These are phyloP conservation scores for Lasius fuliginosus DNA, from an alignment of 2,888 invertebrate species.

Conservation along the genomic window DNA sequence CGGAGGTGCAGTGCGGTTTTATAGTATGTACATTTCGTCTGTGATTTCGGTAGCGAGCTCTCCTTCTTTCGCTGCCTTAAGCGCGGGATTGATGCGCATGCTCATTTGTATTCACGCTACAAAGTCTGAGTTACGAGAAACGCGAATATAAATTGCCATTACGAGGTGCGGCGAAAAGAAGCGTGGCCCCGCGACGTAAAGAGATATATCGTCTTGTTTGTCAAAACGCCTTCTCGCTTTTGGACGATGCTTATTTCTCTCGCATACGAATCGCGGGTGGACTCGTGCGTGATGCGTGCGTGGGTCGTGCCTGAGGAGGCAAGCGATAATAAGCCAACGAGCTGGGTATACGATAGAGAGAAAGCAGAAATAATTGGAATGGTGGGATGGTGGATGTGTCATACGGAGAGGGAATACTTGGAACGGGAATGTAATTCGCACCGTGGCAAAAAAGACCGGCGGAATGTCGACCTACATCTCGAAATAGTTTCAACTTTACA, in stretches of 20 bases:
- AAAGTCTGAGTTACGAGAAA: constrained; percentile 51
- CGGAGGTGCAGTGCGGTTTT: not conserved
- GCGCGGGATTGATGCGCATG: constrained; percentile 11
- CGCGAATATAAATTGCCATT: constrained; percentile 57
- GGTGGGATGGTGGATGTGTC: constrained; percentile 12
- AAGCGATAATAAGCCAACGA: constrained; percentile 38
- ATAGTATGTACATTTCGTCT: constrained; percentile 21
- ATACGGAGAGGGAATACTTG: constrained; percentile 26
- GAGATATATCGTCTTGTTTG: constrained; percentile 51
- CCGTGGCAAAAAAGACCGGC: not conserved
- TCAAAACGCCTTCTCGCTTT: constrained; percentile 46
- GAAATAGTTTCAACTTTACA: constrained; percentile 30
- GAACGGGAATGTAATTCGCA: constrained; percentile 17
- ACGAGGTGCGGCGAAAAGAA: constrained; percentile 51
- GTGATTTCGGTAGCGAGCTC: constrained; percentile 33
- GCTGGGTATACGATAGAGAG: not conserved
- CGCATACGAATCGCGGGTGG: constrained; percentile 46
- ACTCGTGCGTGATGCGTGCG: constrained; percentile 36
- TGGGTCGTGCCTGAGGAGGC: not conserved
- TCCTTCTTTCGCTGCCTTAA: constrained; percentile 10
- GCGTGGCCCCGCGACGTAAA: constrained; percentile 10
- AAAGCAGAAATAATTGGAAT: constrained; percentile 47
- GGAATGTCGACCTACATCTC: constrained; percentile 34
- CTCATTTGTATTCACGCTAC: constrained; percentile 51
- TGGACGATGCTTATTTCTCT: constrained; percentile 38